Percentiles rank a stretch among this genome's conserved stretches.
These are phyloP conservation scores for Ochropacha duplaris DNA, from an alignment of 2,888 invertebrate species.

Conservation along the genomic window DNA sequence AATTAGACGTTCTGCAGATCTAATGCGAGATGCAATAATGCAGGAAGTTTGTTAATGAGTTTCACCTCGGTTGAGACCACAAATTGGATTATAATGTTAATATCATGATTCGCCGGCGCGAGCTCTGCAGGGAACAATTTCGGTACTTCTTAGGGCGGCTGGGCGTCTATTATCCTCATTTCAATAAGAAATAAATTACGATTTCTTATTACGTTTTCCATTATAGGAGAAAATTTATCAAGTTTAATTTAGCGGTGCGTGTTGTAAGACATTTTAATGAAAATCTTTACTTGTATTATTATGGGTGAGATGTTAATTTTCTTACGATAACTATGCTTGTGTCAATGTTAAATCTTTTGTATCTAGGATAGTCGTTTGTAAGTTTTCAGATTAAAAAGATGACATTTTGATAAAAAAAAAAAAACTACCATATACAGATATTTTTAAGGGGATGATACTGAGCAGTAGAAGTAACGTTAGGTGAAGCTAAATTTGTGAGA, in stretches of 20 bases:
- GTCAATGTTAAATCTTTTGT: too few species aligned
- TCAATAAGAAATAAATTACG: constrained; percentile 82
- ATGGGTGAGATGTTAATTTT: constrained; percentile 11
- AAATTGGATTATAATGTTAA: constrained; percentile 81
- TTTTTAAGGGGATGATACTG: too few species aligned
- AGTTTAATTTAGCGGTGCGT: constrained; percentile 69
- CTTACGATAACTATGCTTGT: neutral
- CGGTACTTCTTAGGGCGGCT: constrained; percentile 63
- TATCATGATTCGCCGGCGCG: constrained; percentile 66
- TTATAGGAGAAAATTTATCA: constrained; percentile 74
- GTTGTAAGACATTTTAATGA: constrained; percentile 67
- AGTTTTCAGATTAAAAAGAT: too few species aligned
- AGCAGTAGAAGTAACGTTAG: too few species aligned
- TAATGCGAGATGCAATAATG: constrained; percentile 74
- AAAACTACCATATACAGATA: too few species aligned
- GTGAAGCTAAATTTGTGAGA: too few species aligned
- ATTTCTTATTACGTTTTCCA: constrained; percentile 81
- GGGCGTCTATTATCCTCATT: constrained; percentile 78
- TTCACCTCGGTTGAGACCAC: constrained; percentile 67
- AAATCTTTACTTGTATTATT: constrained; percentile 44
- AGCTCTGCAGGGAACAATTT: constrained; percentile 66
- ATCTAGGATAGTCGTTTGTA: too few species aligned
- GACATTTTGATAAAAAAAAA: too few species aligned
- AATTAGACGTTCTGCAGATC: constrained; percentile 46
- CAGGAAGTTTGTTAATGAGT: constrained; percentile 76